Evolutionary conservation across 2,888 invertebrate species (phyloP).

Genomic region (Leptarthrus brevirostris): DNA sequence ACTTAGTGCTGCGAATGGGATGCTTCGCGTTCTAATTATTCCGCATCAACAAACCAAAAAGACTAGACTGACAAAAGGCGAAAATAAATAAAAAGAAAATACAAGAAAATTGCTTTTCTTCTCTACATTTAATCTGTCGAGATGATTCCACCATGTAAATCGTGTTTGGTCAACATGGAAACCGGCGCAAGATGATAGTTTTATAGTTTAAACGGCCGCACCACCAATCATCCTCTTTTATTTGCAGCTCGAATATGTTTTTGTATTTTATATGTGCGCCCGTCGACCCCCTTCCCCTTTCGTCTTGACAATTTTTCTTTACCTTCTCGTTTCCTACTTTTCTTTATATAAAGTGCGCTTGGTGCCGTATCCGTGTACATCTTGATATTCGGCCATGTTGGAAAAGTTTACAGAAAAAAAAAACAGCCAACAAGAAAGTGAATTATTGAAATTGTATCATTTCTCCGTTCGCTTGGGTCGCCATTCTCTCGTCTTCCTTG

Average conservation of each 20-base stretch:
- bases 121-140: not conserved
- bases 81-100: not conserved
- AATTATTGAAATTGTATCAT: conserved; percentile 45
- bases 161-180: conserved; percentile 21
- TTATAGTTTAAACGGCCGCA: not conserved
- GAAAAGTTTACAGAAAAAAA: conserved; percentile 28
- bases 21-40: conserved; percentile 45
- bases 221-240: conserved; percentile 24
- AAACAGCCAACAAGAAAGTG: not conserved
- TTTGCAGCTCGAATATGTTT: conserved; percentile 24
- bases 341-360: conserved; percentile 4
- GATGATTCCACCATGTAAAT: conserved; percentile 25
- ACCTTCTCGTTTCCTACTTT: conserved; percentile 16
- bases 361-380: not conserved
- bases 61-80: conserved; percentile 2
- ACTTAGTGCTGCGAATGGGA: not conserved
- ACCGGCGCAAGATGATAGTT: conserved; percentile 31
- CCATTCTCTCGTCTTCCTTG: conserved; percentile 11
- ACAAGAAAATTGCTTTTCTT: conserved; percentile 22
- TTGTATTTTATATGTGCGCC: conserved; percentile 7
- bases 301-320: conserved; percentile 1
- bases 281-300: not conserved
- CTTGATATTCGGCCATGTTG: conserved; percentile 32
- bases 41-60: conserved; percentile 18
- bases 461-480: conserved; percentile 1